Evolutionary conservation across 2,113 vertebrate species (phyloP), one percentile per base, ranked within the genome.

Genomic region (Candoia aspera): DNA sequence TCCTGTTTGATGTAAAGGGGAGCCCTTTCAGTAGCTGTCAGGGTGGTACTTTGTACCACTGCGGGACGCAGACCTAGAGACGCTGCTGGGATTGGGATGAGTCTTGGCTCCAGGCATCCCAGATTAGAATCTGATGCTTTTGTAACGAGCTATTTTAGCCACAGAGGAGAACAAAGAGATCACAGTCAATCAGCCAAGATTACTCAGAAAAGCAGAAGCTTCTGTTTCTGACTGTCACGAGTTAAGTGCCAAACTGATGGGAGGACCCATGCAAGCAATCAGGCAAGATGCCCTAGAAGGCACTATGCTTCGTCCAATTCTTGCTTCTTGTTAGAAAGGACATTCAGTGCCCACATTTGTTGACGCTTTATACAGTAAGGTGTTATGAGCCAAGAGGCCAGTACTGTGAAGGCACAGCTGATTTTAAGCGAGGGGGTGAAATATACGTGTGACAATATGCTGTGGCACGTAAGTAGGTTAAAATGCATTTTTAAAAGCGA

Each of bases 401-500:
- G 37, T 42, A 19, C 42, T 42, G 9, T n/a, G 24, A 33, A 59
- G 64, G 37, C 8, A 6, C 37, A 88, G 11, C 37, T 60, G 12
- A n/a, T 53, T 58, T 59, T 83, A 59, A 12, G 58, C 42, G 46
- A 53, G 21, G 21, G 33, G 55, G 57, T 23, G 54, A 23, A 2
- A 55, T 26, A 12, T n/a, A 54, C 4, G 88, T 91, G 3, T 0
- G 21, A 92, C 92, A 26, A 10, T 84, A 58, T 26, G 6, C 3
- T 73, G 42, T 1, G 85, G 92, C 57, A 93, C 73, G 91, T 90
- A 49, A 49, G 49, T 24, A 0, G 15, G 4, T 26, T 94, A n/a
- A 79, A 83, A 42, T 90, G 85, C 26, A 19, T 64, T 42, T 58
- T 84, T 87, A 85, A 90, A 83, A 86, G 46, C 91, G 85, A 57